Evolutionary conservation across 2,888 invertebrate species (phyloP).

Genomic region (Xanthia togata): DNA sequence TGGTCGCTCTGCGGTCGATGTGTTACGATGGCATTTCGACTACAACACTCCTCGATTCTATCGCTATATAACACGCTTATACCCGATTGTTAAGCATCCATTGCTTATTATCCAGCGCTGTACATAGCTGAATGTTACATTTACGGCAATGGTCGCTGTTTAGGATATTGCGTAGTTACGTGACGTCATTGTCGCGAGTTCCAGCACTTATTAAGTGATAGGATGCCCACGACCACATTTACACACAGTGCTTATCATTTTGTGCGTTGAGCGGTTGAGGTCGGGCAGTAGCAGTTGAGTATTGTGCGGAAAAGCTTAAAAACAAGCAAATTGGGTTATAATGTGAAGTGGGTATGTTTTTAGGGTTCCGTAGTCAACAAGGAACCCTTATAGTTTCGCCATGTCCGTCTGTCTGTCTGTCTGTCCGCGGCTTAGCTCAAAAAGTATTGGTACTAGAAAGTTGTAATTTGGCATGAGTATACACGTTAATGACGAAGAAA

Average conservation of each 20-base stretch:
- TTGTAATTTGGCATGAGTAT: too few relatives aligned
- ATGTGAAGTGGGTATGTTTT: background rate
- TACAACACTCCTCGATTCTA: constrained; percentile 68
- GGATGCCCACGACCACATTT: constrained; percentile 64
- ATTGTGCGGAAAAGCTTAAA: background rate
- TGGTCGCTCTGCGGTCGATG: constrained; percentile 80
- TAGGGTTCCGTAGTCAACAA: too few relatives aligned
- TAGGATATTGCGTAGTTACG: constrained; percentile 34
- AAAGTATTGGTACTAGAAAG: too few relatives aligned
- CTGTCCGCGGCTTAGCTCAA: too few relatives aligned
- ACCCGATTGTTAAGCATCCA: constrained; percentile 62
- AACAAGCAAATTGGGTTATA: background rate
- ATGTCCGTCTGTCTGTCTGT: too few relatives aligned
- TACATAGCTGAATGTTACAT: constrained; percentile 30
- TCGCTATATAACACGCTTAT: constrained; percentile 65
- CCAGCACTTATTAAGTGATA: constrained; percentile 71
- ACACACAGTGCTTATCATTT: constrained; percentile 68
- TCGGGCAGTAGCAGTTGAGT: background rate
- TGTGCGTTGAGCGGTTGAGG: constrained; percentile 15
- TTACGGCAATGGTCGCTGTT: constrained; percentile 52
- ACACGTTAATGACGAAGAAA: too few relatives aligned
- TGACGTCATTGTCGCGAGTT: constrained; percentile 53
- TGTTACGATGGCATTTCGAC: constrained; percentile 81
- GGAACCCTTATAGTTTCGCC: too few relatives aligned
- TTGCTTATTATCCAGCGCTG: constrained; percentile 40